Evolutionary conservation across 2,113 vertebrate species (phyloP).

Genomic region (Amazona guildingii): DNA sequence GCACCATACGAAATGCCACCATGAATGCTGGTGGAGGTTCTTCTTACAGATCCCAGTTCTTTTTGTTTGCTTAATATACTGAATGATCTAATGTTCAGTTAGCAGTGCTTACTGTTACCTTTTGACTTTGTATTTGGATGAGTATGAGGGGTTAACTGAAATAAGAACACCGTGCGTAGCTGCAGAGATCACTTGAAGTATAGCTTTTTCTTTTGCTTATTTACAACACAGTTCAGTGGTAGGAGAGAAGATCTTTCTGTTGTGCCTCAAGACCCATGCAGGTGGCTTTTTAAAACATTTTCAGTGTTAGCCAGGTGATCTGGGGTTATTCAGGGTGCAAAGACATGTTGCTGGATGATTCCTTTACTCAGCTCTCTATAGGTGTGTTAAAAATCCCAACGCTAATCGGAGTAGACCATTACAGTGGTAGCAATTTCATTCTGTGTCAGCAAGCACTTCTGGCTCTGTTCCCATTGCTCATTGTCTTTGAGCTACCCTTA

Average conservation of each 20-base stretch:
- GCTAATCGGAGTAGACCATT: background rate
- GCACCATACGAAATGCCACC: background rate
- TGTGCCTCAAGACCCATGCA: background rate
- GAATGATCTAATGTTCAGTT: background rate
- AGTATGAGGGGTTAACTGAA: background rate
- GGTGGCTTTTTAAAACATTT: background rate
- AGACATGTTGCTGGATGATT: background rate
- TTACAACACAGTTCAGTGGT: background rate
- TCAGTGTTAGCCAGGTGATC: background rate
- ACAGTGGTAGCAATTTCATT: background rate
- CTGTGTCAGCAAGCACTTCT: background rate
- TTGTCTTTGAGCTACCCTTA: accelerated
- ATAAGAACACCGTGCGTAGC: background rate
- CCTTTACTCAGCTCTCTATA: background rate
- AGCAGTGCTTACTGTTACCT: background rate
- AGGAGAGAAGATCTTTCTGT: background rate
- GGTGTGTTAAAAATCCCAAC: background rate
- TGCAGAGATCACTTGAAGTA: background rate
- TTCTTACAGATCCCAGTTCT: background rate
- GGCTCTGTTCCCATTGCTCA: background rate
- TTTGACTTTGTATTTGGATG: background rate
- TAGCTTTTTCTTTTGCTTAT: background rate
- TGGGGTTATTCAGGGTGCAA: background rate
- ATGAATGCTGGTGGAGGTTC: background rate
- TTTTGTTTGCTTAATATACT: background rate